phyloP scores from a whole-genome alignment of 2,113 vertebrate genomes.

The Dipodomys spectabilis region DNA sequence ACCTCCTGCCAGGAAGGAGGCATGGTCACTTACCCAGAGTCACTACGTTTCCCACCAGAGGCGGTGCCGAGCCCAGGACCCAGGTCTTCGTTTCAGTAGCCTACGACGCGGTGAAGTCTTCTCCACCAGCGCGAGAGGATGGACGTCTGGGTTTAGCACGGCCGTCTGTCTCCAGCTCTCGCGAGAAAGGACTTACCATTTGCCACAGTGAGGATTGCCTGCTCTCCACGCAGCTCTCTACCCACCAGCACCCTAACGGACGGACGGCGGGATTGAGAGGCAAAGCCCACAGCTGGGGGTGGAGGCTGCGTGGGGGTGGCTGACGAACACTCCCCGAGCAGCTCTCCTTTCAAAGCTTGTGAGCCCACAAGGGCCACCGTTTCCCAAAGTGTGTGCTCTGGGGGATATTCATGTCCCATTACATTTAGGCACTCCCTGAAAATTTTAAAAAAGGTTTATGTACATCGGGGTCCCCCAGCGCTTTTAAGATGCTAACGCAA shows the following conservation, averaged over 20 bases:
- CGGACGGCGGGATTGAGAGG: not conserved
- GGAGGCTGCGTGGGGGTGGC: not conserved
- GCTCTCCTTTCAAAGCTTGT: constrained; percentile 16
- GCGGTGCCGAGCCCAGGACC: not conserved
- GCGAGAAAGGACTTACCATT: constrained; percentile 60
- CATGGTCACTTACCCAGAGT: constrained; percentile 59
- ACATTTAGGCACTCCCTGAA: not conserved
- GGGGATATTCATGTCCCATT: not conserved
- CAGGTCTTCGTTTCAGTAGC: not conserved
- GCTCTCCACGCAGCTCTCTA: not conserved
- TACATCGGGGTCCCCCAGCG: not conserved
- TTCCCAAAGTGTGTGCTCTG: not conserved
- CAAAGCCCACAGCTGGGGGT: not conserved
- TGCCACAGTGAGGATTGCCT: not conserved
- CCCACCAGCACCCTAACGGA: not conserved
- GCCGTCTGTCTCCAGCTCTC: not conserved
- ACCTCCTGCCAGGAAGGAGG: not conserved
- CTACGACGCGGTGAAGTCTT: not conserved
- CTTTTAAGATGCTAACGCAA: not conserved
- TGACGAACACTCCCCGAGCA: not conserved
- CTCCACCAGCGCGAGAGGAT: not conserved
- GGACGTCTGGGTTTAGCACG: not conserved
- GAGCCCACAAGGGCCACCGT: not conserved
- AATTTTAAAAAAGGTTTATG: not conserved
- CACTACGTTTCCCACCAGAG: not conserved